These are phyloP conservation scores for Gallinago jamesoni DNA, from an alignment of 2,113 vertebrate species.

Conservation along the genomic window DNA sequence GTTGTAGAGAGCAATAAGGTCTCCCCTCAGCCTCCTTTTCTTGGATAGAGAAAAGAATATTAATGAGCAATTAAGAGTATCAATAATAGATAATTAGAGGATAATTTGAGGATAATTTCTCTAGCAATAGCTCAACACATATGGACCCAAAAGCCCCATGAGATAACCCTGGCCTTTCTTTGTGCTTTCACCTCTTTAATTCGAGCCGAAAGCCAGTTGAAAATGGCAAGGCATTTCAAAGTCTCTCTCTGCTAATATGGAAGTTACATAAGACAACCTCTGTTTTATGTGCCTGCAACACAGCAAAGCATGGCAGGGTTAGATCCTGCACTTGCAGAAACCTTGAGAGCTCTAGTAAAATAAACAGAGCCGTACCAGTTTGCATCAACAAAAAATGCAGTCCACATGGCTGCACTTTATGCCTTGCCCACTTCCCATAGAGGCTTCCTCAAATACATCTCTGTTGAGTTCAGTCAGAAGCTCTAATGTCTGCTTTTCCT, in stretches of 20 bases:
- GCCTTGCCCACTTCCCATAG: background rate
- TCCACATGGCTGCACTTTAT: background rate
- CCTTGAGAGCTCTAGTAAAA: background rate
- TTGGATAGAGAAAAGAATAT: background rate
- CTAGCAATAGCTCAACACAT: background rate
- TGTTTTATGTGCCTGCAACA: background rate
- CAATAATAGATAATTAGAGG: background rate
- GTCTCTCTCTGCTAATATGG: background rate
- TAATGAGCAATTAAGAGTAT: background rate
- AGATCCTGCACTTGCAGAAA: background rate
- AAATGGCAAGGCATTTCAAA: slow-evolving; percentile 4
- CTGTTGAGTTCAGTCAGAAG: background rate
- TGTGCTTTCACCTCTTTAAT: background rate
- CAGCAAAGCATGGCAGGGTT: background rate
- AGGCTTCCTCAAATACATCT: background rate
- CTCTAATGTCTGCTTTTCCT: background rate
- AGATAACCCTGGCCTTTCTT: background rate
- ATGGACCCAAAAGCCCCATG: background rate
- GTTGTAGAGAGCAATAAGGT: background rate
- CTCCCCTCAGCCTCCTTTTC: background rate
- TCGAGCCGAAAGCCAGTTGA: background rate
- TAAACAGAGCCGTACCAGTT: background rate
- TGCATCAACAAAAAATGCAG: background rate
- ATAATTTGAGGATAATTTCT: background rate
- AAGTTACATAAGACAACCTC: background rate